Evolutionary conservation across 2,113 vertebrate species (phyloP).

Genomic region (Brachypodius melanocephalos): DNA sequence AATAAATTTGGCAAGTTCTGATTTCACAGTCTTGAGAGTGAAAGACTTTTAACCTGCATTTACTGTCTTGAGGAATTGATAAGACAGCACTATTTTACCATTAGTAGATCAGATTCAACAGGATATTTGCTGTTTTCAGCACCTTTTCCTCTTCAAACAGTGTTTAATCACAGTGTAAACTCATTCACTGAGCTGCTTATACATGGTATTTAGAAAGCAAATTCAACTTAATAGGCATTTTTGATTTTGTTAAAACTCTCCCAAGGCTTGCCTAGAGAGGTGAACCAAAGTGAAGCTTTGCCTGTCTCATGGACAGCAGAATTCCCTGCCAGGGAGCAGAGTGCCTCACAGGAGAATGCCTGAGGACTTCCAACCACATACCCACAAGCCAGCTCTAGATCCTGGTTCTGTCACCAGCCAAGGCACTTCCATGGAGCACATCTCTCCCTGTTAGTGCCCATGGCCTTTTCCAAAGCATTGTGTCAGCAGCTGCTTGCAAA

Average conservation of each 20-base stretch:
- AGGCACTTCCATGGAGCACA: neutral
- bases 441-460: neutral
- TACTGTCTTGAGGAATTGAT: neutral
- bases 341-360: neutral
- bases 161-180: neutral
- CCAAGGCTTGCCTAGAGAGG: neutral
- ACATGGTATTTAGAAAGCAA: neutral
- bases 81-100: neutral
- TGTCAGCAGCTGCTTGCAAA: neutral
- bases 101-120: neutral
- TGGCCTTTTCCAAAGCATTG: neutral
- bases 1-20: neutral
- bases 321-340: neutral
- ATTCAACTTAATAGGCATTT: neutral
- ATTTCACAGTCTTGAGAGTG: neutral
- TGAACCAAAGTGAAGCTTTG: neutral
- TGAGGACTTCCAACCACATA: neutral
- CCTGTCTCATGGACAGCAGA: neutral
- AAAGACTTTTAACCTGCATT: neutral
- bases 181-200: neutral
- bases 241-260: neutral
- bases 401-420: neutral
- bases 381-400: neutral
- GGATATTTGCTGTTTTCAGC: neutral
- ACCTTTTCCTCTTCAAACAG: neutral